Evolutionary conservation across 2,113 vertebrate genomes (phyloP), one percentile per base, ranked within the genome.

Genomic region (Trematomus loennbergii): DNA sequence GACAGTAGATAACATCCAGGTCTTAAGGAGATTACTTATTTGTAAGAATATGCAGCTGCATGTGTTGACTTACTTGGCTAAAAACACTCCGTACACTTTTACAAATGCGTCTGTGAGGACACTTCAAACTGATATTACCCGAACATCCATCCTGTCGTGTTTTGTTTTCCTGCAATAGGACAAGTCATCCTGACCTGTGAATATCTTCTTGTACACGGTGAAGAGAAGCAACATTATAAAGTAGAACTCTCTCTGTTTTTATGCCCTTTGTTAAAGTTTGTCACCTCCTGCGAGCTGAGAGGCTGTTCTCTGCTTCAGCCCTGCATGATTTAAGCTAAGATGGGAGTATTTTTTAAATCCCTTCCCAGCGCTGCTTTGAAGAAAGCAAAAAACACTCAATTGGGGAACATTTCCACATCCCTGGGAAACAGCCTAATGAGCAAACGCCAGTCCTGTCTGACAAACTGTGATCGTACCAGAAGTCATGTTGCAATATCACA

Each of bases 361-460:
- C 36, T 16, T 22, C 22, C 18, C 9, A 18, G 50, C 11, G 7
- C 66, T 50, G 45, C 76, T 62, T 54, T 52, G 36, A 40, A 40
- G 7, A 40, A 8, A 8, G 36, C 1, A 40, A 40, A 61, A 66
- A 40, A 18, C n/a, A 62, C 4, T 40, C 63, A 61, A 60, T n/a
- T 43, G 65, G 71, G 70, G 63, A 62, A 59, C n/a, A 58, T 68
- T 66, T 72, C 60, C 57, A 73, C 64, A 82, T 85, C 72, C 72
- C 9, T 17, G 73, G 84, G 72, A 87, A 10, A 57, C 62, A 8
- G 33, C 68, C 63, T 90, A 90, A 92, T 81, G 85, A 92, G 87
- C 83, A 66, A 60, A 40, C 29, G 58, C 78, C 81, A 53, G 55
- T 62, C 58, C 79, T 85, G 88, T 77, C 88, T 87, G 75, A 75